Conservation (phyloP, 2,113 vertebrate genomes). For the Sitta europaea region DNA sequence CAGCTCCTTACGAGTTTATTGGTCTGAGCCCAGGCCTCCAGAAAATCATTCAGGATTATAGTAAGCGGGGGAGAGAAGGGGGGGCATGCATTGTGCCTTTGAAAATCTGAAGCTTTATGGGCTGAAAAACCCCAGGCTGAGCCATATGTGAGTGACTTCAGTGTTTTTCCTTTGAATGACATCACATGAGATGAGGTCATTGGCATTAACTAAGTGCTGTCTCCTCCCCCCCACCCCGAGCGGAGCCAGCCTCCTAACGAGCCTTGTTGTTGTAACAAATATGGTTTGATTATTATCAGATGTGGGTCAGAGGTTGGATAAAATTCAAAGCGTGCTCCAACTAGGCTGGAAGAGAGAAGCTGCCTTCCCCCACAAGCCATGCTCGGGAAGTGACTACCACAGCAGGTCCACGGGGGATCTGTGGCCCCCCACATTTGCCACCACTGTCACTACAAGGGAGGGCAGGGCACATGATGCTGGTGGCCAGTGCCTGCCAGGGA, state of each 20-base stretch:
- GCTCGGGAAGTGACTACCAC: neutral
- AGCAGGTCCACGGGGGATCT: neutral
- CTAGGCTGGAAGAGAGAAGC: neutral
- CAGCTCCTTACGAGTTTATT: constrained; percentile 11
- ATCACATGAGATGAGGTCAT: constrained; percentile 71
- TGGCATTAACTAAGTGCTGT: constrained; percentile 52
- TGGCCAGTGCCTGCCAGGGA: neutral
- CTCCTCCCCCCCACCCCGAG: constrained; percentile 14
- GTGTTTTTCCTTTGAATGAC: constrained; percentile 69
- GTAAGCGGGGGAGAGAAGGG: neutral
- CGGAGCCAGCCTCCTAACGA: constrained; percentile 63
- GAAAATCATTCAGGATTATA: constrained; percentile 49
- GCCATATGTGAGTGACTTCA: constrained; percentile 66
- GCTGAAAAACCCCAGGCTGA: constrained; percentile 58
- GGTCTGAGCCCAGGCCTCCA: constrained; percentile 27
- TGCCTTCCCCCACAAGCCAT: neutral
- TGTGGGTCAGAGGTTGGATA: constrained; percentile 62
- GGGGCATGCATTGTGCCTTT: constrained; percentile 34
- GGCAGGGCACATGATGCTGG: accelerated
- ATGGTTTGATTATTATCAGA: constrained; percentile 70
- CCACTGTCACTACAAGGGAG: neutral
- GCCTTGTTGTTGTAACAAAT: constrained; percentile 68
- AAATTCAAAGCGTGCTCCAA: constrained; percentile 36
- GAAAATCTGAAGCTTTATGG: constrained; percentile 55
- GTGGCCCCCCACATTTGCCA: neutral